A percentile compares a stretch with the other conserved stretches of the same genome.
These are phyloP conservation scores for Mycetomoellerius zeteki DNA, from an alignment of 1,140 invertebrate species.

Conservation along the genomic window DNA sequence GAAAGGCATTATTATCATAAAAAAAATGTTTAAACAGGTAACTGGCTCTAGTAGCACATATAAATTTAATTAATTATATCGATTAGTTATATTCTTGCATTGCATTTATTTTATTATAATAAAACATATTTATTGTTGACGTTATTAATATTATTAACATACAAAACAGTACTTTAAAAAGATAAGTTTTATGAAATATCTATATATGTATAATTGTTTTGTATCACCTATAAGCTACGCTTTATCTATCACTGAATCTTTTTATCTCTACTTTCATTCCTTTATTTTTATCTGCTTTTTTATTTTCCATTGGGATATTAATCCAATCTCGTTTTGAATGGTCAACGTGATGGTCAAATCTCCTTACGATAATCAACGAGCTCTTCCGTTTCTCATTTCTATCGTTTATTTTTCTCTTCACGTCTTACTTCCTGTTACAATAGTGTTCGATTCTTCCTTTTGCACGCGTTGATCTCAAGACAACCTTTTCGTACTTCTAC, in stretches of 20 bases:
- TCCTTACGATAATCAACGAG: conserved; percentile 57
- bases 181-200: background rate
- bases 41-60: background rate
- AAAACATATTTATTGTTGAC: background rate
- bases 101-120: background rate
- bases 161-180: background rate
- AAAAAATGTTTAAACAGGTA: background rate
- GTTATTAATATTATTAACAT: background rate
- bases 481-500: conserved; percentile 48
- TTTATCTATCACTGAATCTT: background rate
- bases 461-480: conserved; percentile 38
- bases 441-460: conserved; percentile 30
- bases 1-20: background rate
- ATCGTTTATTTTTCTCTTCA: conserved; percentile 31
- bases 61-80: background rate
- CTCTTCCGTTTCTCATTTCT: conserved; percentile 32
- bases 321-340: conserved; percentile 53
- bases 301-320: background rate
- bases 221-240: background rate
- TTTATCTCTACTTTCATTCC: background rate
- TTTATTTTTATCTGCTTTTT: background rate
- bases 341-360: conserved; percentile 65
- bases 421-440: conserved; percentile 32
- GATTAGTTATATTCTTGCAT: background rate
- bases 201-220: background rate